A percentile compares a stretch with the other conserved stretches of the same genome.
phyloP scores from a whole-genome alignment of 1,140 invertebrate species.

The Lethocerus indicus region DNA sequence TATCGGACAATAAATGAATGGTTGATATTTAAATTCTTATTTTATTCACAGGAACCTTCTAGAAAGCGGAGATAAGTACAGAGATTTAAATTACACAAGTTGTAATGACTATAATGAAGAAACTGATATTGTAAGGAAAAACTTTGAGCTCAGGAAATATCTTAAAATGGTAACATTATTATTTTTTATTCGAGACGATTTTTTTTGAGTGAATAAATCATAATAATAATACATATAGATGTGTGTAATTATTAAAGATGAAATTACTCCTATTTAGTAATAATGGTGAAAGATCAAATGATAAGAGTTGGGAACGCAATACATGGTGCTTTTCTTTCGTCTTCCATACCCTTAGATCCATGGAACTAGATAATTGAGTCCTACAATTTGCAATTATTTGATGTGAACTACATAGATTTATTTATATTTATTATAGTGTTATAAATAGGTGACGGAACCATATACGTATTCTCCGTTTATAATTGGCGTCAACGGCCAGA shows the following conservation, averaged over 20 bases:
- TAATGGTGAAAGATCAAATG: not conserved
- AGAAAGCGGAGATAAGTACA: conserved; percentile 46
- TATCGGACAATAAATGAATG: too few relatives aligned
- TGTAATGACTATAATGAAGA: conserved; percentile 60
- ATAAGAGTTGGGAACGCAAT: not conserved
- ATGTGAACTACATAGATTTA: too few relatives aligned
- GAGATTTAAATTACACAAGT: conserved; percentile 46
- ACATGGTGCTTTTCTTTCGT: not conserved
- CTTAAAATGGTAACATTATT: conserved; percentile 23
- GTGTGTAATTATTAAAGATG: too few relatives aligned
- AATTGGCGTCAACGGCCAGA: conserved; percentile 42
- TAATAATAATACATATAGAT: too few relatives aligned
- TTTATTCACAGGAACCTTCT: conserved; percentile 23
- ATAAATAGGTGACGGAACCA: conserved; percentile 33
- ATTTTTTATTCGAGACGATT: too few relatives aligned
- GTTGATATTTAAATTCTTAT: too few relatives aligned
- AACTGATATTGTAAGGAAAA: conserved; percentile 40
- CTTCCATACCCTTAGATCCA: too few relatives aligned
- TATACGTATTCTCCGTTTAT: conserved; percentile 44
- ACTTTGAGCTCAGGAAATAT: conserved; percentile 25
- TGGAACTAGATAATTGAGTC: too few relatives aligned
- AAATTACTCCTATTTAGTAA: too few relatives aligned
- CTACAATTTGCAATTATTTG: too few relatives aligned
- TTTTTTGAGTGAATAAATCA: too few relatives aligned
- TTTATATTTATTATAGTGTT: not conserved